Base-by-base conservation (phyloP, 2,113 vertebrate genomes). In the Pelmatolapia mariae region DNA sequence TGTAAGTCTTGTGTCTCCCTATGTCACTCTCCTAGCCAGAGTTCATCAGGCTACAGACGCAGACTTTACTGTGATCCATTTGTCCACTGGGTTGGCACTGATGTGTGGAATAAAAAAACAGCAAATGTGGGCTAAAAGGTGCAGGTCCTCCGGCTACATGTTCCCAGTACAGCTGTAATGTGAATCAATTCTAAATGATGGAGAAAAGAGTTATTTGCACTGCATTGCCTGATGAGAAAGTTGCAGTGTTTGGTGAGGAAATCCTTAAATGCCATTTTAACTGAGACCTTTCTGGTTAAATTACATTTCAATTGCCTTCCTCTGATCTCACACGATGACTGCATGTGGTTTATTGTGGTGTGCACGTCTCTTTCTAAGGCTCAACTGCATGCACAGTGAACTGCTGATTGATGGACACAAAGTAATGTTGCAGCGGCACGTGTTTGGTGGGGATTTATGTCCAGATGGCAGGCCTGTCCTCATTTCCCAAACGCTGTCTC, bases 71-170 rank as follows among this genome's bases (percentile, higher is more conserved):
- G 19, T 59, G 45, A 87, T 89, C 89, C 89, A 93, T 95, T 93
- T 95, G 91, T 92, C 86, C 90, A 93, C 78, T 93, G 91, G 87
- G 76, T 63, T 54, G 93, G 86, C 71, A 94, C 91, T 95, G 93
- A 94, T 94, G 86, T 71, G 83, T 38, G 82, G 45, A 19, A 79
- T 83, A 84, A 31, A 29, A 82, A 53, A 52, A 31, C n/a, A 26
- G 40, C 38, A 63, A 79, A 89, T 38, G 87, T 80, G 24, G 81
- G 59, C 82, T 91, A 89, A 91, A 89, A 95, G 61, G 73, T 31
- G 19, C 50, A 63, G 52, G 36, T 54, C 86, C 81, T 38, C 11
- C 3, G 38, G 89, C 84, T 63, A 53, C 63, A 16, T 18, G 76
- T 79, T 68, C 68, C 45, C 36, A 24, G 29, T 63, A 38, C 79